Evolutionary conservation across 2,113 vertebrate species (phyloP).

Genomic region (Callithrix jacchus): DNA sequence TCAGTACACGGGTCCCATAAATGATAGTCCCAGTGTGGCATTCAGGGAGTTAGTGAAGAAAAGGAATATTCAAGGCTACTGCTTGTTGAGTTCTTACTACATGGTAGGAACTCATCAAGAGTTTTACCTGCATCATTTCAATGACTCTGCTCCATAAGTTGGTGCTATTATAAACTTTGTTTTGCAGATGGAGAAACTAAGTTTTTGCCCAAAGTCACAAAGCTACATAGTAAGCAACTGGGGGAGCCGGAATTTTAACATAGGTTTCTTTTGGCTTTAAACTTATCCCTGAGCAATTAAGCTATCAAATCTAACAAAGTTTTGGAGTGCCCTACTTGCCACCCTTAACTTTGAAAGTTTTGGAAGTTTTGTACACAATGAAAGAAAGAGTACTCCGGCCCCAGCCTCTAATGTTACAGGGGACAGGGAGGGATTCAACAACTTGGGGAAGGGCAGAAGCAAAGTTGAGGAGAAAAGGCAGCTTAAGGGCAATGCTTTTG

Average conservation of each 20-base stretch:
- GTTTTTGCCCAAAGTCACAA: background rate
- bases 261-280: background rate
- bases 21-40: background rate
- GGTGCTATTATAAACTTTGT: background rate
- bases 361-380: background rate
- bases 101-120: background rate
- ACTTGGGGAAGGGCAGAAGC: background rate
- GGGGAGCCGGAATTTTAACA: background rate
- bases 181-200: background rate
- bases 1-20: background rate
- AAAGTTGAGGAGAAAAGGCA: background rate
- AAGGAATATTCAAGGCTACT: background rate
- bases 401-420: background rate
- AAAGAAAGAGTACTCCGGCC: background rate
- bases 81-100: background rate
- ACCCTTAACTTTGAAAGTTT: background rate
- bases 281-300: background rate
- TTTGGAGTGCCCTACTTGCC: background rate
- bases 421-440: background rate
- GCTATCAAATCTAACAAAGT: background rate
- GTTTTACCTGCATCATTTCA: background rate
- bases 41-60: background rate
- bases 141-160: background rate
- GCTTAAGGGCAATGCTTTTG: rapidly evolving
- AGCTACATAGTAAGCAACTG: background rate